A percentile compares a stretch with the other conserved stretches of the same genome.
Evolutionary conservation across 2,888 invertebrate genomes (phyloP).

Genomic region (Opisthograptis luteolata): DNA sequence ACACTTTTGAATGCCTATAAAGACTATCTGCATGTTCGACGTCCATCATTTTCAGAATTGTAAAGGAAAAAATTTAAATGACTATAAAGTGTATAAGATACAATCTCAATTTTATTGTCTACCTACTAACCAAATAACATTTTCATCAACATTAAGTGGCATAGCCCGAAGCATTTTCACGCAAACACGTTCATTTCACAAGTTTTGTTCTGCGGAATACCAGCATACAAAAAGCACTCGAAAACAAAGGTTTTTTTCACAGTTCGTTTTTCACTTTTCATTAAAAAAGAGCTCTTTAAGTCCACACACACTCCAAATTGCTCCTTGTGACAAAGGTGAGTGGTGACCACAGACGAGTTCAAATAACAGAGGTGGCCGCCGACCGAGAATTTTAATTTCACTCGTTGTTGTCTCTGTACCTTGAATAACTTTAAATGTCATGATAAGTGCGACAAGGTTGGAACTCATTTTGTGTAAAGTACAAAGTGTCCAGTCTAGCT

Average conservation of each 20-base stretch:
- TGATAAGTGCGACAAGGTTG: not conserved
- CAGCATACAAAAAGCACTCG: constrained; percentile 5
- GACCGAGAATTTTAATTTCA: constrained; percentile 24
- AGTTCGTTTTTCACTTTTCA: constrained; percentile 19
- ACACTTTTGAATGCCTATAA: no score
- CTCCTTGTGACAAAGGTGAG: constrained; percentile 22
- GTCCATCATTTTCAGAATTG: no score
- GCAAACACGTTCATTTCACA: not conserved
- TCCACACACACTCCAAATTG: constrained; percentile 22
- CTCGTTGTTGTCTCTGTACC: constrained; percentile 13
- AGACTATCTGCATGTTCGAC: no score
- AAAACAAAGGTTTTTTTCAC: constrained; percentile 17
- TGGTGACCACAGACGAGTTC: constrained; percentile 19
- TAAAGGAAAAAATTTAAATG: no score
- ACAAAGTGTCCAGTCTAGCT: no score
- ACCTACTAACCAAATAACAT: not conserved
- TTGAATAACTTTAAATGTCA: constrained; percentile 5
- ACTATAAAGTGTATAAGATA: no score
- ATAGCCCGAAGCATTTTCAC: not conserved
- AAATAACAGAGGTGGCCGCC: constrained; percentile 26
- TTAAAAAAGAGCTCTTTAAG: constrained; percentile 21
- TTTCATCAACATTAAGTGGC: not conserved
- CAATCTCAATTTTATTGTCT: no score
- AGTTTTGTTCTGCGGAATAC: not conserved
- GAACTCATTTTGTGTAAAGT: not conserved